Evolutionary conservation across 2,113 vertebrate genomes (phyloP), one percentile per base, ranked within the genome.

Genomic region (Coregonus clupeaformis): DNA sequence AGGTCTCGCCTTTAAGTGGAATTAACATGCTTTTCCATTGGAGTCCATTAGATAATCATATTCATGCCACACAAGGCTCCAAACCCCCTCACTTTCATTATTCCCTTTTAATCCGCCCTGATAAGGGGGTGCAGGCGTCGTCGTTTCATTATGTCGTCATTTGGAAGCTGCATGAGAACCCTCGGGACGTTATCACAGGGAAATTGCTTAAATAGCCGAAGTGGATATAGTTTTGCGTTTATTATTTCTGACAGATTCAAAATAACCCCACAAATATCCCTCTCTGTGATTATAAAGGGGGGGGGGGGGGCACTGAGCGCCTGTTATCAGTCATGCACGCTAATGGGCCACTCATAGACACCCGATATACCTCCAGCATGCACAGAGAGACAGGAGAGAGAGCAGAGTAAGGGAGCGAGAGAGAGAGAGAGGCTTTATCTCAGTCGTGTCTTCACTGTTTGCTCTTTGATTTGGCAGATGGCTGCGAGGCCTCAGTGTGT

Each of bases 31-130:
- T 84, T 87, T 91, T 88, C 86, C 88, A 81, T 89, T 86, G 87
- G 86, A 87, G 80, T 87, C 91, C 82, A 90, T 92, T 92, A 91
- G 89, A 92, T 94, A 92, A 92, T 93, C 88, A 90, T 91, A 91
- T 92, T 91, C 88, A 90, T 92, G 79, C 91, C 92, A 94, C 92
- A 93, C 91, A 93, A 89, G 91, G 89, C 89, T 92, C 84, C 77
- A 83, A 86, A 87, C 86, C 85, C 88, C 85, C 84, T 89, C 89
- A 84, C 78, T 90, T 90, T 91, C 87, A 92, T 91, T 90, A 89
- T 91, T 90, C 86, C 78, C 83, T 85, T 90, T 91, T 93, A 94
- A 93, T 93, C 92, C 91, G 52, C 81, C 59, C 89, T 82, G 92
- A 92, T 93, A 93, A 91, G 87, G 88, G 75, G 76, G 75, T 59